A percentile compares a stretch with the other conserved stretches of the same genome.
Conservation (phyloP, 1,140 invertebrate genomes). For the Himalopsyche phryganea region DNA sequence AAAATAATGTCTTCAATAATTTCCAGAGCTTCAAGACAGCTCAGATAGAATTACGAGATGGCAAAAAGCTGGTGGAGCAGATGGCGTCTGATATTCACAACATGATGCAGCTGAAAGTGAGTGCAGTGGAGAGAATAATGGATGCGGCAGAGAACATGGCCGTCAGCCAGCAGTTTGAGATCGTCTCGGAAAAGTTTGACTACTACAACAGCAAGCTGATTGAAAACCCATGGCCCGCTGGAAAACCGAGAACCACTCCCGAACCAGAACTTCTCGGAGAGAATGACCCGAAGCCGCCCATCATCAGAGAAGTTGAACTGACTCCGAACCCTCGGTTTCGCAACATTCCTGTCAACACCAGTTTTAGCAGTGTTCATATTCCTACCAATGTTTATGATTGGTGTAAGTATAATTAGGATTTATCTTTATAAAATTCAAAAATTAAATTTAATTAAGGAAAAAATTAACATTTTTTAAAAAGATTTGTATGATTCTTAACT, state of each 20-base stretch:
- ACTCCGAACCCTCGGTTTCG: constrained; percentile 74
- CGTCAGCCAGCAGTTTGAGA: constrained; percentile 53
- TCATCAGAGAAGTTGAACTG: constrained; percentile 55
- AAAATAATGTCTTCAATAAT: no score
- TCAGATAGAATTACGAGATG: constrained; percentile 65
- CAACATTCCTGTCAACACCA: constrained; percentile 76
- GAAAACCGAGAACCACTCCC: constrained; percentile 43
- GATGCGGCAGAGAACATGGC: constrained; percentile 76
- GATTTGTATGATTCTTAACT: no score
- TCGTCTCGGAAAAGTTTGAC: constrained; percentile 61
- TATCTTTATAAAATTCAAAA: constrained; percentile 2
- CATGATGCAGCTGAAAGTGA: constrained; percentile 82
- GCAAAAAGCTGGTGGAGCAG: constrained; percentile 66
- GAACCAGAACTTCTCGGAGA: constrained; percentile 50
- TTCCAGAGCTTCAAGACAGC: constrained; percentile 69
- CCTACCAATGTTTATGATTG: constrained; percentile 93
- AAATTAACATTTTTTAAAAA: no score
- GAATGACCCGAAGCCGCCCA: constrained; percentile 52
- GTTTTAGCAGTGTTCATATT: constrained; percentile 87
- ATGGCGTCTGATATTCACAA: constrained; percentile 75
- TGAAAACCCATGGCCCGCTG: constrained; percentile 41
- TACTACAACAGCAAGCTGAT: constrained; percentile 75
- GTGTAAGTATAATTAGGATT: constrained; percentile 72
- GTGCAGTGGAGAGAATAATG: constrained; percentile 78
- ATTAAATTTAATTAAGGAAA: no score